These are phyloP conservation scores for Rafetus swinhoei DNA, from an alignment of 2,113 vertebrate genomes.

Conservation along the genomic window DNA sequence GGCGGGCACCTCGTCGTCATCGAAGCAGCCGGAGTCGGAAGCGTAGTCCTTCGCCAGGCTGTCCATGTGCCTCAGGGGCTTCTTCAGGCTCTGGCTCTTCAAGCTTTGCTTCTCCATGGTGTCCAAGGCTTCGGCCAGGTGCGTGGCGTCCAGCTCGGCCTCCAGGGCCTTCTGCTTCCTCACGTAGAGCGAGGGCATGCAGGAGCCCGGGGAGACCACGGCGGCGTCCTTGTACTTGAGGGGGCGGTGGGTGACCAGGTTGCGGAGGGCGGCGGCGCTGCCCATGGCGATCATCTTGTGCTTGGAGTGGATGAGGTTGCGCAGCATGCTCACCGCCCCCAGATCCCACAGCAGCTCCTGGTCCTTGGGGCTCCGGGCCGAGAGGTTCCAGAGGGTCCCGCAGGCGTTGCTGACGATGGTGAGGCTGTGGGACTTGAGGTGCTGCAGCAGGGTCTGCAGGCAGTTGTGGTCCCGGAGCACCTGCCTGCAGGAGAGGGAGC, in stretches of 20 bases:
- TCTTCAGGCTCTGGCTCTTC: constrained; percentile 84
- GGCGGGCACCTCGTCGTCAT: constrained; percentile 93
- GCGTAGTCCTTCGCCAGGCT: constrained; percentile 95
- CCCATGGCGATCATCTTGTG: constrained; percentile 99
- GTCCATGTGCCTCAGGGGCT: constrained; percentile 89
- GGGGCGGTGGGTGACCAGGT: constrained; percentile 94
- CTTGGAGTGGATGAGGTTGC: constrained; percentile 98
- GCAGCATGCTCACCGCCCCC: constrained; percentile 95
- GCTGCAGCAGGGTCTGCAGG: constrained; percentile 95
- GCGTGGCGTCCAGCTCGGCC: constrained; percentile 93
- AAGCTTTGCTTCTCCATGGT: constrained; percentile 90
- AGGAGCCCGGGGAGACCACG: constrained; percentile 91
- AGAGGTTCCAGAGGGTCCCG: constrained; percentile 98
- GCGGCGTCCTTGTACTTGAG: constrained; percentile 90
- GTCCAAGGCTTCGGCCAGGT: constrained; percentile 92
- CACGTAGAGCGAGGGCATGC: constrained; percentile 94
- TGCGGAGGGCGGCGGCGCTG: constrained; percentile 93
- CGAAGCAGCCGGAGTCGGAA: constrained; percentile 96
- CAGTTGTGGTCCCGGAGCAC: constrained; percentile 96
- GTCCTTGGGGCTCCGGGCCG: constrained; percentile 90
- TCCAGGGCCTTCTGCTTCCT: constrained; percentile 96
- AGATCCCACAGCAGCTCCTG: constrained; percentile 98
- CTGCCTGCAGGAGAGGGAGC: constrained; percentile 78
- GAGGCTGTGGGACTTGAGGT: constrained; percentile 96
- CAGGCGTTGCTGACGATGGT: constrained; percentile 99